Conservation (phyloP, 1,140 invertebrate genomes). For the Hylaeus volcanicus region DNA sequence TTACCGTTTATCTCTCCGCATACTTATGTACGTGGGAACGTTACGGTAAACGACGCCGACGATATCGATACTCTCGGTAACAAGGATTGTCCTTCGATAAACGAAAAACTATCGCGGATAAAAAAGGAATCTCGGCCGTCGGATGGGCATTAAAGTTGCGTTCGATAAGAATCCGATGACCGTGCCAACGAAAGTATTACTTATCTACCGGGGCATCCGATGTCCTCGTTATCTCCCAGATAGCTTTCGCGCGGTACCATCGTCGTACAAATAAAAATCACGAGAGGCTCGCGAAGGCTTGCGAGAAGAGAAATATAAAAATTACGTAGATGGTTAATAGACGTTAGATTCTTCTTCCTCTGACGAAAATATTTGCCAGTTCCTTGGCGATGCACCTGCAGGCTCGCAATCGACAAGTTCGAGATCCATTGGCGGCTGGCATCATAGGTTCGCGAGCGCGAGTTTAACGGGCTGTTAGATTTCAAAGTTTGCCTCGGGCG, state of each 20-base stretch:
- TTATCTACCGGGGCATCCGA: neutral
- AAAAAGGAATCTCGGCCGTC: too few relatives aligned
- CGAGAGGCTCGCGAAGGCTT: neutral
- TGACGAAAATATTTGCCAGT: too few relatives aligned
- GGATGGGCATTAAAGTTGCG: neutral
- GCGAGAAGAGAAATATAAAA: neutral
- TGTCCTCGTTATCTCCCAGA: neutral
- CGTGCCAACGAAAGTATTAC: neutral
- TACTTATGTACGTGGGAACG: conserved; percentile 16
- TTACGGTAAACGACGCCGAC: conserved; percentile 18
- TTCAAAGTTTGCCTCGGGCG: conserved; percentile 4
- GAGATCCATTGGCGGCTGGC: neutral
- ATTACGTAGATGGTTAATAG: too few relatives aligned
- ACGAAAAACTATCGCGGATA: neutral
- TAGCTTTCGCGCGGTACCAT: neutral
- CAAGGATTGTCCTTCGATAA: conserved; percentile 8
- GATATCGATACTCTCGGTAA: conserved; percentile 13
- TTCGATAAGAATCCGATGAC: conserved; percentile 17
- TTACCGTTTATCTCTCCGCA: neutral
- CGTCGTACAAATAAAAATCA: neutral
- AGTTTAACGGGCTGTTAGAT: neutral
- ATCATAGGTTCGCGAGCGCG: neutral
- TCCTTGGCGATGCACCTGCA: too few relatives aligned
- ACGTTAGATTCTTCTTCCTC: too few relatives aligned
- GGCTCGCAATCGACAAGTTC: neutral